phyloP scores from a whole-genome alignment of 2,113 vertebrate species.

The Paracanthobrama guichenoti region DNA sequence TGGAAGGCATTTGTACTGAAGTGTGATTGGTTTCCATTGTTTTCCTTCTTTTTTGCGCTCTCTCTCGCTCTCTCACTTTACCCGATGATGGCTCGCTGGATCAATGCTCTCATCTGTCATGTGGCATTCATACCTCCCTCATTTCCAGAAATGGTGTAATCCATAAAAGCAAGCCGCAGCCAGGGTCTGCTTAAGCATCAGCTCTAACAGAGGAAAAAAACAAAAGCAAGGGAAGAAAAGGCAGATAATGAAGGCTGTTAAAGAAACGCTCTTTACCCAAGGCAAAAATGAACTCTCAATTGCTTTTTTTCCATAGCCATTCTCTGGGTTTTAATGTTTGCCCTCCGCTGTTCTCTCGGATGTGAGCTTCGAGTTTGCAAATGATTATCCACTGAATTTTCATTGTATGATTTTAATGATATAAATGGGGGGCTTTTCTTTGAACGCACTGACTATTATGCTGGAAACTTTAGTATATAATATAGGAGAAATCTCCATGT shows the following conservation, averaged over 20 bases:
- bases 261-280: slow-evolving; percentile 54
- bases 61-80: slow-evolving; percentile 43
- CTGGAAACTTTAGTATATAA: neutral
- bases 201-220: slow-evolving; percentile 47
- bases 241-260: slow-evolving; percentile 61
- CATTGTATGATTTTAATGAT: slow-evolving; percentile 5
- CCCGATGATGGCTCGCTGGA: slow-evolving; percentile 48
- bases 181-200: slow-evolving; percentile 46
- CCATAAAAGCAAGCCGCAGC: slow-evolving; percentile 46
- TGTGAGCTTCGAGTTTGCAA: neutral
- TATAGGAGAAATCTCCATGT: neutral
- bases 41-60: slow-evolving; percentile 40
- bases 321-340: slow-evolving; percentile 36
- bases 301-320: slow-evolving; percentile 34
- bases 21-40: slow-evolving; percentile 39
- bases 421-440: neutral
- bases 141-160: slow-evolving; percentile 59
- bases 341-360: neutral
- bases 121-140: slow-evolving; percentile 57
- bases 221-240: slow-evolving; percentile 54
- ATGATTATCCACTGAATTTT: neutral
- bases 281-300: slow-evolving; percentile 45
- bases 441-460: neutral
- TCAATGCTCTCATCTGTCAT: slow-evolving; percentile 51
- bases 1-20: slow-evolving; percentile 7